A percentile compares a stretch with the other conserved stretches of the same genome.
phyloP scores from a whole-genome alignment of 2,113 vertebrate species.

The Conger conger region DNA sequence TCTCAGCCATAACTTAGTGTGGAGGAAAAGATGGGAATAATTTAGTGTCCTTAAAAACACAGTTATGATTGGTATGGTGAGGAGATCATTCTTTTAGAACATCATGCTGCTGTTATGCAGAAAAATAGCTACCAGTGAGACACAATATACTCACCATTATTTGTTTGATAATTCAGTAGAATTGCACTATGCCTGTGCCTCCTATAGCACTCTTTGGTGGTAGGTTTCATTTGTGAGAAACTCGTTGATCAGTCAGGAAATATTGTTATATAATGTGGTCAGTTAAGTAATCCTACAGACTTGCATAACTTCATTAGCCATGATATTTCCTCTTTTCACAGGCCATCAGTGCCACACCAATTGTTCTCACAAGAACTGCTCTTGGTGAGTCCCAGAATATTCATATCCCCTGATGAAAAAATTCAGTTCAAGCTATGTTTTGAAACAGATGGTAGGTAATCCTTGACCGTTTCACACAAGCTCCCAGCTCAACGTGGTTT shows the following conservation, averaged over 20 bases:
- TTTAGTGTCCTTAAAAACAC: not conserved
- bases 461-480: too few species aligned
- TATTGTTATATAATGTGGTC: conserved; percentile 34
- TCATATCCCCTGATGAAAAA: too few species aligned
- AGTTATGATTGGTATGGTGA: not conserved
- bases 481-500: too few species aligned
- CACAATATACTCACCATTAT: not conserved
- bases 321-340: conserved; percentile 18
- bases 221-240: not conserved
- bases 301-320: conserved; percentile 29
- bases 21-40: not conserved
- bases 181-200: not conserved
- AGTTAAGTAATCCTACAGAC: conserved; percentile 27
- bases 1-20: not conserved
- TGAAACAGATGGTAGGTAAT: too few species aligned
- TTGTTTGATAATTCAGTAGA: not conserved
- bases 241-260: conserved; percentile 26
- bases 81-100: not conserved
- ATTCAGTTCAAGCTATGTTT: too few species aligned
- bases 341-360: not conserved
- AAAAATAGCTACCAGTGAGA: not conserved
- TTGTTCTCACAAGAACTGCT: not conserved
- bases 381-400: not conserved
- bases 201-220: not conserved
- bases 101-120: not conserved